Conservation (phyloP, 2,113 vertebrate genomes). For the Phylloscopus trochiloides region DNA sequence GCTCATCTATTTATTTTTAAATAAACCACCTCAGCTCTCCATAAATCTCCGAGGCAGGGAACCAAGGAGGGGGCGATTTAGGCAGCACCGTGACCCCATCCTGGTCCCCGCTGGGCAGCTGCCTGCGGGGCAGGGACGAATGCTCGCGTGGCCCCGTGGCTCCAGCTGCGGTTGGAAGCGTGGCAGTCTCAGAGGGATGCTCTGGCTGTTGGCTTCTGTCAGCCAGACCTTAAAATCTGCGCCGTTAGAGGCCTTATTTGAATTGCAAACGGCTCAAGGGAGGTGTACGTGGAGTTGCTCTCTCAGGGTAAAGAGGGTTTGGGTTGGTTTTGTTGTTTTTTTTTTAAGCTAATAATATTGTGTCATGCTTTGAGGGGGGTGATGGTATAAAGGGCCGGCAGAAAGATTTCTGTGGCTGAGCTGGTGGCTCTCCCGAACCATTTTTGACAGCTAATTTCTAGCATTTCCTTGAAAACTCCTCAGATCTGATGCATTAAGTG, state of each 20-base stretch:
- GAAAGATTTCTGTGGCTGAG: not conserved
- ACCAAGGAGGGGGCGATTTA: not conserved
- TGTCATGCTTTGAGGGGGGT: not conserved
- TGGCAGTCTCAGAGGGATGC: slow-evolving; percentile 8
- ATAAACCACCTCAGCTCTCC: not conserved
- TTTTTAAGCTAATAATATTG: not conserved
- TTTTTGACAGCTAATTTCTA: not conserved
- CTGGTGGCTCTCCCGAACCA: not conserved
- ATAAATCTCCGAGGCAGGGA: not conserved
- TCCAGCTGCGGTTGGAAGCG: not conserved
- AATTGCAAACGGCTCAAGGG: not conserved
- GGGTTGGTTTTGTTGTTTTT: not conserved
- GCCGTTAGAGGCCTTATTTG: not conserved
- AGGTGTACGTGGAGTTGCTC: not conserved
- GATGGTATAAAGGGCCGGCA: not conserved
- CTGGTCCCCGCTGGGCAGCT: not conserved
- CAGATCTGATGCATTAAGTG: not conserved
- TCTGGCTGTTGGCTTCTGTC: slow-evolving; percentile 31
- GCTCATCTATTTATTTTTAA: not conserved
- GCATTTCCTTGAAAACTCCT: slow-evolving; percentile 21
- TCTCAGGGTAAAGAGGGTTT: not conserved
- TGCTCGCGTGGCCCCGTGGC: not conserved
- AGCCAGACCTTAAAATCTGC: slow-evolving; percentile 19
- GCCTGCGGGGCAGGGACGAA: not conserved
- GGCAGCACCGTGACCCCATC: fast-evolving